phyloP scores from a whole-genome alignment of 2,113 vertebrate species.

The Prolemur simus region DNA sequence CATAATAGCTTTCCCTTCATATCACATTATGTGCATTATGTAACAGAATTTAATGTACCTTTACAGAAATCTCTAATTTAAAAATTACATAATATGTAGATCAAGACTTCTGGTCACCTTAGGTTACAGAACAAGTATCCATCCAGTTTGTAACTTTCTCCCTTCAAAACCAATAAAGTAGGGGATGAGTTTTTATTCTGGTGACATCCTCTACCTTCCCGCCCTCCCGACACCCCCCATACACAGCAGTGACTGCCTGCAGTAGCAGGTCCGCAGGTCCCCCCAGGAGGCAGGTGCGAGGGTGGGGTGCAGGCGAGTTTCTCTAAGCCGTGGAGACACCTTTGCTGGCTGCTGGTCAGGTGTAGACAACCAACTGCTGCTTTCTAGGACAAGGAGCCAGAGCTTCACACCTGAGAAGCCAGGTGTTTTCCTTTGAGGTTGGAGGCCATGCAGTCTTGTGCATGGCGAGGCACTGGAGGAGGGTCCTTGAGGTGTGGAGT shows the following conservation, averaged over 20 bases:
- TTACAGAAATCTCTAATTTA: background rate
- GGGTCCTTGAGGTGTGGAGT: background rate
- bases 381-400: background rate
- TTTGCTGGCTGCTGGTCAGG: background rate
- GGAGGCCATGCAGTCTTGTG: background rate
- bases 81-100: background rate
- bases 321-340: background rate
- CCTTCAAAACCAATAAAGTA: background rate
- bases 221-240: background rate
- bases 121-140: background rate
- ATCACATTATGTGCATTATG: background rate
- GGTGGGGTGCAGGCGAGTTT: background rate
- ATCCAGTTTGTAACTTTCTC: background rate
- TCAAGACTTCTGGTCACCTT: slow-evolving; percentile 2
- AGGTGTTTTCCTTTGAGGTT: background rate
- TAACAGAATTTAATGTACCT: background rate
- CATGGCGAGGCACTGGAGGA: background rate
- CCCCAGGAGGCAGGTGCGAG: background rate
- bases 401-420: accelerated
- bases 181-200: background rate
- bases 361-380: accelerated
- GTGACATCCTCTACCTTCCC: background rate
- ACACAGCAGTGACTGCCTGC: no score
- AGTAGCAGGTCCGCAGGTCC: background rate
- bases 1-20: background rate